Evolutionary conservation across 92 coral and sea anemone genomes (phyloP), one percentile per base, ranked within the genome.

Genomic region (Zoanthus sansibaricus): DNA sequence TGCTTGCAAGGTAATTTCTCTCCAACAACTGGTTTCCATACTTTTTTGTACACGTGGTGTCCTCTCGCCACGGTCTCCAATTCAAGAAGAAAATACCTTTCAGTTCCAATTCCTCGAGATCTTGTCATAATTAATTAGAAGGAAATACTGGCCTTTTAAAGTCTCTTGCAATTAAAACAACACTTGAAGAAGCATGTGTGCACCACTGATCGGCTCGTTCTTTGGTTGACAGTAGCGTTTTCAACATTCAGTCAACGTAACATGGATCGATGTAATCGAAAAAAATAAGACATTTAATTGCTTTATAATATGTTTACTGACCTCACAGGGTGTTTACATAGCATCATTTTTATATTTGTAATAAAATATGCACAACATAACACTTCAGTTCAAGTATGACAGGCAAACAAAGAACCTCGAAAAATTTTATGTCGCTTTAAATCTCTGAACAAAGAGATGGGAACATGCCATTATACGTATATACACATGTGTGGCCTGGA

Each of bases 1-100:
- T 56, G 86, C 74, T 87, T 69, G 87, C 91, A 87, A 71, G 37
- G 55, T 14, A 83, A 64, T 83, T 21, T 87, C 72, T 77, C 78
- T 82, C 74, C 75, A 64, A 82, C 74, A 7, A 37, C 76, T 64
- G 86, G 86, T 54, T 82, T 82, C 86, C 77, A 82, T 44, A 82
- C 86, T 82, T 45, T 82, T 33, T 82, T 82, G 86, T 82, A 82
- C 45, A 82, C 42, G 75, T 66, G 86, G 18, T 66, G 51, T 49
- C 86, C 74, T 66, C 86, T 69, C 16, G 86, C 86, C 44, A 82
- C 76, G 58, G 86, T 82, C 18, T 62, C 76, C 54, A 82, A 82
- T 82, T 71, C 47, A 59, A 59, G 67, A 54, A 74, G 9, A 45
- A 42, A 74, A 17, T 25, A 46, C 78, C 12, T 74, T 31, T 74